Evolutionary conservation across 2,797 vertebrate genomes (phyloP), one percentile per base, ranked within the genome.

Genomic region (Protosalanx chinensis): DNA sequence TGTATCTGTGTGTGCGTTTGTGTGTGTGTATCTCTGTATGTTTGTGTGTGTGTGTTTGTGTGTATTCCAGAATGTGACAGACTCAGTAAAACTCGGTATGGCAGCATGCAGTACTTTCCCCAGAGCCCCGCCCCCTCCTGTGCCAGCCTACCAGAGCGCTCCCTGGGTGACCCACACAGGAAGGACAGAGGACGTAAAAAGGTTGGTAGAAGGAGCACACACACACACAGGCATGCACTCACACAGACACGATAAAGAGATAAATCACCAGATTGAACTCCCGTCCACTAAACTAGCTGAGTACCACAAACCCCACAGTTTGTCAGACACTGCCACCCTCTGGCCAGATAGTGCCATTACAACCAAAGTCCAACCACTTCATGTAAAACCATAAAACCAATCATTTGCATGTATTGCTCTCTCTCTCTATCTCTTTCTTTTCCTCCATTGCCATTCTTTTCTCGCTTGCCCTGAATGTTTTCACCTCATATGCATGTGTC

Each of bases 31-130:
- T 78, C 75, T 2, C 32, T 59, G 67, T 68, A 32, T 41, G 56
- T 41, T n/a, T 41, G 67, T 41, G 53, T 59, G 56, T 68, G 56
- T 49, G 37, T 70, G 20, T 46, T 37, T 51, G 51, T 46, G 68
- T 37, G 35, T 27, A 41, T 71, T 63, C 30, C 70, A 89, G 88
- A 95, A 80, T 94, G 94, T 80, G 93, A 95, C 81, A 93, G 91
- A 75, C 89, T 95, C 81, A 93, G 92, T 85, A 92, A 90, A 75
- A 94, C 97, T 93, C 94, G 93, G 81, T 91, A 85, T 85, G 88
- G 91, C 51, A 93, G 92, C 81, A 94, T 94, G 0, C 94, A 94
- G 79, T 93, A 92, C 87, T 92, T 90, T 84, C 93, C 91, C 68
- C 94, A 91, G 77, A 91, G 89, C 62, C 91, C 94, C 66, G 87